phyloP scores from a whole-genome alignment of 2,797 vertebrate genomes.

The Chromobotia macracanthus region DNA sequence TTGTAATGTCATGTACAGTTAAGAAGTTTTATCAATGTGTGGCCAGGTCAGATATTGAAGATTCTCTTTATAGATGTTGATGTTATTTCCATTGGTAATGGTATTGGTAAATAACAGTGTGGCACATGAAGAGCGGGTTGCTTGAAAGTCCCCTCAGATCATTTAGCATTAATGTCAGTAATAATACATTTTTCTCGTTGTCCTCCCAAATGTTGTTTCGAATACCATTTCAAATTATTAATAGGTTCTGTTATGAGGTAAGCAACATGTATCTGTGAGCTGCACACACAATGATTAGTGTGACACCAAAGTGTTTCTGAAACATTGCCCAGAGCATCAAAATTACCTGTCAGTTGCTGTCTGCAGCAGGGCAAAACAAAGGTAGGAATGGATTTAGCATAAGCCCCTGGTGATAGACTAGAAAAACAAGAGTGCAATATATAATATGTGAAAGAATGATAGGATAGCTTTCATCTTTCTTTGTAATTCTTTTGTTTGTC shows the following conservation, averaged over 20 bases:
- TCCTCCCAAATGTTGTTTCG: conserved; percentile 22
- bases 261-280: neutral
- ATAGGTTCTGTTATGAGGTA: neutral
- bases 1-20: neutral
- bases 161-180: conserved; percentile 17
- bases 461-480: conserved; percentile 1
- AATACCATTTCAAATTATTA: neutral
- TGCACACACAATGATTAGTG: conserved; percentile 9
- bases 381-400: too few species aligned
- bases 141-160: neutral
- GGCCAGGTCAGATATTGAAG: neutral
- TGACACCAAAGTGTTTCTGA: conserved; percentile 14
- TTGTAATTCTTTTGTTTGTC: conserved; percentile 18
- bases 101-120: conserved; percentile 3
- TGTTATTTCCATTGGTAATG: neutral
- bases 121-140: neutral
- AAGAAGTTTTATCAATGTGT: neutral
- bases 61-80: neutral
- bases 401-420: too few species aligned
- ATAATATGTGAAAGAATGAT: conserved; percentile 46
- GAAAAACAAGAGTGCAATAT: neutral
- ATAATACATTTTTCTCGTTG: conserved; percentile 16
- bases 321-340: too few species aligned
- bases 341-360: conserved; percentile 35
- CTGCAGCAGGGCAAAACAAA: conserved; percentile 5